Base-by-base conservation (phyloP, 2,888 invertebrate species). In the Schizaphis graminum region DNA sequence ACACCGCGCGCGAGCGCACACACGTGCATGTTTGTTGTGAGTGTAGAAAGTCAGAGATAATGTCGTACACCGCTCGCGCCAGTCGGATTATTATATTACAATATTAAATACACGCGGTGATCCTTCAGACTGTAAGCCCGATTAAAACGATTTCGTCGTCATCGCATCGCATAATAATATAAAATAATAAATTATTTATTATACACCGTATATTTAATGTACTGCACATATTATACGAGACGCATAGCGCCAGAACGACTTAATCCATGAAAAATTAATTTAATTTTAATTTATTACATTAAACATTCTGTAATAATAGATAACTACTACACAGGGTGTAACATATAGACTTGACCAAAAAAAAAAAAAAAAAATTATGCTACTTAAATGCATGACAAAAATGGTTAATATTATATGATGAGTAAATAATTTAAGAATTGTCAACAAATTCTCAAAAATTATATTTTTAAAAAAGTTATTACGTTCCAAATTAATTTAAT, bases 11-110 rank as follows among this genome's bases (percentile, higher is more conserved):
- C n/a, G 8, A 24, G 3, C 56, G 24, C 89, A 89, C 4, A 11
- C 57, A 89, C n/a, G 10, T 21, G 4, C 21, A 24, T 49, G 77
- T 77, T 2, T 35, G 21, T 16, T 3, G 61, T 28, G 84, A 10
- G 86, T 13, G 53, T 41, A 44, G 28, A 84, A 91, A 91, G 53
- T 84, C 91, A 44, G 56, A 91, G 21, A 91, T 86, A 86, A 86
- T 47, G 26, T 86, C n/a, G 28, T 41, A 28, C 49, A 56, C 28
- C 44, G 41, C 28, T 35, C 44, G 11, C 41, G 41, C 10, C 41
- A 21, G 90, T 90, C 44, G n/a, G 16, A 61, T 90, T 44, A 56
- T 53, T 88, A 35, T 26, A 57, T 57, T 57, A 8, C 26, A 10
- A 57, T 53, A 53, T 53, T 53, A 53, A 21, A 21, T 21, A 53